Base-by-base conservation (phyloP, 2,888 invertebrate species). In the Pinctada fucata region DNA sequence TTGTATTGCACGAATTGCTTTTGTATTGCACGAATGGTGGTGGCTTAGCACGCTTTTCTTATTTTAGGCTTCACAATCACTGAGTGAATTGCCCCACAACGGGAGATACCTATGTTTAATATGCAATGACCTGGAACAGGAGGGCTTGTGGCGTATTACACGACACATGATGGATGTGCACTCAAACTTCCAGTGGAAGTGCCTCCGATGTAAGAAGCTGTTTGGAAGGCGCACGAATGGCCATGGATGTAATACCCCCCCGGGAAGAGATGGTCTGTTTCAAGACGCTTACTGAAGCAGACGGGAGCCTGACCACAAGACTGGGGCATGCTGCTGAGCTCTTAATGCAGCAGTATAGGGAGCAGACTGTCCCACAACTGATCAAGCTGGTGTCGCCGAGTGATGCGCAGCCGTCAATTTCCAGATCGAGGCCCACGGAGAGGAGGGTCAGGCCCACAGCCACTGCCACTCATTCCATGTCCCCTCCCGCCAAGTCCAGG, bases 141-240 rank as follows among this genome's bases (percentile, higher is more conserved):
- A 65, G 5, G n/a, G 65, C 8, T 31, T 65, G n/a, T 65, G 65
- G 65, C 5, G 65, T 4, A 65, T 65, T 31, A 65, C 65, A n/a
- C 5, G 65, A 31, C 65, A 65, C n/a, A 31, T 65, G 5, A 65
- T 65, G 65, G 65, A 65, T 13, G 65, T 65, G 8, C 65, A 65
- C 65, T 65, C 5, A 4, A 65, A 65, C n/a, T 65, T 65, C 5
- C n/a, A 13, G 65, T 65, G 65, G 65, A 65, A 65, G 65, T 65
- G n/a, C n/a, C n/a, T 65, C 4, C 5, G 65, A 65, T 65, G 65
- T 13, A 65, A 31, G n/a, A 65, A 65, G n/a, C 65, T 65, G 65
- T 2, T 65, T 65, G 65, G 65, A 13, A 4, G 65, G 31, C 5
- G 65, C n/a, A 65, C 65, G 16, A 65, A 65, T 65, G 65, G 65